Base-by-base conservation (phyloP, 2,888 invertebrate species). In the Sclerodermus sp. region DNA sequence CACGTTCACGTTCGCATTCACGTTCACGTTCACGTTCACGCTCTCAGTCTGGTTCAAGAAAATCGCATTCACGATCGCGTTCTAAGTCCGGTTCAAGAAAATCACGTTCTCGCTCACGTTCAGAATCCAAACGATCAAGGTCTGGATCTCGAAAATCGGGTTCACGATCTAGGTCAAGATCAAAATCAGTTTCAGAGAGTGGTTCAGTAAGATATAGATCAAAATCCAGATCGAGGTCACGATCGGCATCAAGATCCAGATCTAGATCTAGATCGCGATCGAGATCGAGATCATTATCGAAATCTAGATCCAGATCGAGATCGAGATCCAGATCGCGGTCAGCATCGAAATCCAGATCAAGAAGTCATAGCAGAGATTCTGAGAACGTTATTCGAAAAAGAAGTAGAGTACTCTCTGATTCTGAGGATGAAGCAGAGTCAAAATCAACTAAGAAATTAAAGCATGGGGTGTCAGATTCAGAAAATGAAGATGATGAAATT, bases 381-480 rank as follows among this genome's bases (percentile, higher is more conserved):
- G 60, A 62, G 1, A 54, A 49, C 9, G 58, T 45, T 59, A 52
- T 60, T 14, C 73, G 48, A 42, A 76, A 77, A 48, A 70, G 73
- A 37, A 66, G 78, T 15, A 70, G 76, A 47, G 71, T 82, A 42
- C 67, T 83, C 23, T 85, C 84, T 1, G 86, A 86, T 63, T 86
- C 86, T 0, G 87, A 87, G 52, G 82, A 82, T 67, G 82, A 82
- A 64, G 79, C 69, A 58, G 78, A 60, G n/a, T 56, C 60, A 9
- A 73, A 64, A 62, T 74, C 73, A 45, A 60, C 57, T 6, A 79
- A 79, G 55, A 73, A 71, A 47, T 55, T 60, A 9, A 75, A 68
- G 41, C 61, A 65, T n/a, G 67, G 68, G 30, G 58, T 74, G 18
- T 75, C 77, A 1, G 78, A 79, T 58, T 75, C 77, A 13, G 71